Evolutionary conservation across 2,113 vertebrate genomes (phyloP), one percentile per base, ranked within the genome.

Genomic region (Promerops cafer): DNA sequence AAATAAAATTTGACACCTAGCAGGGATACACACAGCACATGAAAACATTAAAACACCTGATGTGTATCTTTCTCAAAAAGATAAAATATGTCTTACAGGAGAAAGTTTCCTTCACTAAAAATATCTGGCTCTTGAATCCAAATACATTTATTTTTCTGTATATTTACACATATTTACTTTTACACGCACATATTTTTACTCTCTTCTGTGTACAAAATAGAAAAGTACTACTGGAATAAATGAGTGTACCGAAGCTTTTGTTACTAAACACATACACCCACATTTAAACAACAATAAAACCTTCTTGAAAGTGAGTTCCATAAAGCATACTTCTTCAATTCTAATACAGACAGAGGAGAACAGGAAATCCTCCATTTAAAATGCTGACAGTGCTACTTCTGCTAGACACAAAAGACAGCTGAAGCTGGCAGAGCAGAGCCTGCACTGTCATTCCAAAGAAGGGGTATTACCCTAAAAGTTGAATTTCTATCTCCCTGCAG

Each of bases 351-450:
- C 50, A 88, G 69, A 76, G 85, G 61, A 68, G 77, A 94, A 82
- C 91, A 97, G 92, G 96, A 97, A 96, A 96, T 93, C 81, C 91
- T 77, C 53, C 50, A 88, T 33, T 79, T 56, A 89, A 96, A 96
- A 91, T 42, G 95, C 93, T 96, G 93, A 96, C 57, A 64, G 35
- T 16, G 49, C 91, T 95, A 80, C 80, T 95, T 83, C 74, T 95
- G 57, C 54, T 68, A 56, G 59, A 96, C 86, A 96, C 77, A 87
- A 93, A 91, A 54, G 71, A 49, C 54, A 94, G 65, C 27, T 77
- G 54, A 90, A 87, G 72, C 87, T 87, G 72, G 91, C 89, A 71
- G 65, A 31, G 64, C 39, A 93, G 78, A 93, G 89, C 47, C 87
- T 47, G 79, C 77, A 80, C 1, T 72, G 84, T n/a, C 83, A 37